Evolutionary conservation across 2,113 vertebrate species (phyloP), one percentile per base, ranked within the genome.

Genomic region (Marcusenius ussheri): DNA sequence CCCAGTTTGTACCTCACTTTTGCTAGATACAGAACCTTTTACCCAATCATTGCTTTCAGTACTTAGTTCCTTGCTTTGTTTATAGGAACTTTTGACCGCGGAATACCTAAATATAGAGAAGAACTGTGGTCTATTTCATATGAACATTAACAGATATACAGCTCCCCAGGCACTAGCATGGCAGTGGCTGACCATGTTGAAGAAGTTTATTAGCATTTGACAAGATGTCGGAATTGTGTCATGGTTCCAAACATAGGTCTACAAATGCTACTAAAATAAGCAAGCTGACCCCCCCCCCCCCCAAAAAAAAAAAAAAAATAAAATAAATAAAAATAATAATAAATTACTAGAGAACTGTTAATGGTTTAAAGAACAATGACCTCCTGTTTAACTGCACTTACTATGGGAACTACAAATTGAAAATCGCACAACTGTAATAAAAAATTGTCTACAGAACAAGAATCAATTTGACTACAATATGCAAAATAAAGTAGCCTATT

Each of bases 81-180:
- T 91, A 4, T 88, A 4, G 8, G 90, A 93, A 90, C 91, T 93
- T 93, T 93, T 94, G 89, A 94, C 92, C 85, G 87, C 9, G n/a
- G 77, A 19, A 51, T 11, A 51, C 13, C 91, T 91, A 92, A 91
- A 92, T 91, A 66, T 77, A 92, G 66, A 3, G 50, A 50, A 74
- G 27, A 50, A 80, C 70, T 92, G 88, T 91, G 45, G 89, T 77
- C 58, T 24, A 88, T 84, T 83, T 89, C 39, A 70, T 70, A 31
- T 10, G n/a, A 70, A 31, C n/a, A 70, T 70, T 70, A 70, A 70
- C 62, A 83, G 45, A 49, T 49, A 80, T 85, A 88, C 74, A 35
- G 47, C 66, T 51, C 31, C 70, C 35, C 5, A 8, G 3, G 9
- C 35, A 19, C 84, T 49, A 4, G 21, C 35, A 27, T 27, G 80